Evolutionary conservation across 2,888 invertebrate species (phyloP).

Genomic region (Hirtodrosophila confusa): DNA sequence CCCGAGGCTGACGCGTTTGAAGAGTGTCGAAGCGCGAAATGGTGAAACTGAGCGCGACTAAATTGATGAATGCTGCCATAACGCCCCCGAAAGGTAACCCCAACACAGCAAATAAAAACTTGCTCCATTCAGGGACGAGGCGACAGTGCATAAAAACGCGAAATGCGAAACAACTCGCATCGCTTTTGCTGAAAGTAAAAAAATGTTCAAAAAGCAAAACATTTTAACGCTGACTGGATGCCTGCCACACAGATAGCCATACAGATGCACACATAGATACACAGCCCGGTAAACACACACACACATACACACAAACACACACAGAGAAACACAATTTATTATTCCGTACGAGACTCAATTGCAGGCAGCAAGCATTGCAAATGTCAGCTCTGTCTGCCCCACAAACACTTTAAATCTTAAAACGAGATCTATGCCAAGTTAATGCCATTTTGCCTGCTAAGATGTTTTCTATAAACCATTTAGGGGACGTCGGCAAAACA

Average conservation of each 20-base stretch:
- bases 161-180: constrained; percentile 46
- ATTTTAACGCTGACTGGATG: constrained; percentile 37
- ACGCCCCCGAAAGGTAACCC: constrained; percentile 12
- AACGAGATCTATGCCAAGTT: constrained; percentile 32
- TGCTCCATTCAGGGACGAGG: constrained; percentile 11
- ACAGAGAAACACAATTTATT: not conserved
- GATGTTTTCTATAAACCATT: constrained; percentile 24
- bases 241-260: not conserved
- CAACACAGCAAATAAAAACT: constrained; percentile 2
- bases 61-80: constrained; percentile 30
- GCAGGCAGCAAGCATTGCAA: constrained; percentile 7
- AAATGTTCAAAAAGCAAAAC: constrained; percentile 39
- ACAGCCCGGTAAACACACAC: not conserved
- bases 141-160: constrained; percentile 49
- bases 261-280: not conserved
- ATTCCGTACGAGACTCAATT: constrained; percentile 3
- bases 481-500: constrained; percentile 10
- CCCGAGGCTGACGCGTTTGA: constrained; percentile 1
- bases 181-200: constrained; percentile 37
- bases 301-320: not conserved
- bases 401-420: constrained; percentile 29
- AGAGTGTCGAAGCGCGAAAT: constrained; percentile 11
- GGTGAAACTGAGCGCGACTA: constrained; percentile 25
- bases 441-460: constrained; percentile 29
- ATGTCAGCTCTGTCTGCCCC: not conserved